Evolutionary conservation across 2,113 vertebrate species (phyloP).

Genomic region (Tympanuchus pallidicinctus): DNA sequence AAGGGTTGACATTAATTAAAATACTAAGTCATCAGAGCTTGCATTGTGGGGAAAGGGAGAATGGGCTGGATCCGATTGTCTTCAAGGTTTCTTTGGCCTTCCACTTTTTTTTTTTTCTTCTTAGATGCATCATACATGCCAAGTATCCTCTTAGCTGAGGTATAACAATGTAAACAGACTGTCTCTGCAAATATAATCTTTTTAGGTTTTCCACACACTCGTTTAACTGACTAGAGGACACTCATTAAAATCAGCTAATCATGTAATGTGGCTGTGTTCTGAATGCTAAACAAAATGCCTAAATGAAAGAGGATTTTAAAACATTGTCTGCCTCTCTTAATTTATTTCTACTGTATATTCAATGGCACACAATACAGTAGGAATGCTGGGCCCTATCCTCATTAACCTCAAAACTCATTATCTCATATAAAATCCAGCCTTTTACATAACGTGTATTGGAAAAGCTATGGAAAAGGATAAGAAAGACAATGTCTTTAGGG

Average conservation of each 20-base stretch:
- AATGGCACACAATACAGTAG: conserved; percentile 2
- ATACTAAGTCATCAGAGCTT: conserved; percentile 74
- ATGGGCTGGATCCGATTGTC: conserved; percentile 53
- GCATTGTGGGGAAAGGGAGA: conserved; percentile 39
- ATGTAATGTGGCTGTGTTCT: conserved; percentile 39
- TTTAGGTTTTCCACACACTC: conserved; percentile 28
- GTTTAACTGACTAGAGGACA: conserved; percentile 50
- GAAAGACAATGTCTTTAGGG: neutral
- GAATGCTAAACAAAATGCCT: conserved; percentile 66
- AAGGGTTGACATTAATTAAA: conserved; percentile 74
- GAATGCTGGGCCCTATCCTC: conserved; percentile 23
- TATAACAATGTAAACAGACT: conserved; percentile 46
- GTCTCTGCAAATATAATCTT: conserved; percentile 14
- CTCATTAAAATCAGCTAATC: conserved; percentile 70
- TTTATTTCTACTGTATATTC: conserved; percentile 49
- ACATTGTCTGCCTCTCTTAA: conserved; percentile 31
- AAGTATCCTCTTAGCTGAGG: conserved; percentile 24
- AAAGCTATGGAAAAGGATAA: conserved; percentile 4
- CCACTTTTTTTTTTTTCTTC: conserved; percentile 18
- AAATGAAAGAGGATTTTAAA: conserved; percentile 61
- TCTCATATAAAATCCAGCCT: neutral
- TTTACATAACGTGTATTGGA: neutral
- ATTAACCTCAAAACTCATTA: conserved; percentile 48
- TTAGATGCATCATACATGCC: conserved; percentile 11
- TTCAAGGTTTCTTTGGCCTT: conserved; percentile 41